phyloP scores from a whole-genome alignment of 1,140 invertebrate species.

The Bombus superbus region DNA sequence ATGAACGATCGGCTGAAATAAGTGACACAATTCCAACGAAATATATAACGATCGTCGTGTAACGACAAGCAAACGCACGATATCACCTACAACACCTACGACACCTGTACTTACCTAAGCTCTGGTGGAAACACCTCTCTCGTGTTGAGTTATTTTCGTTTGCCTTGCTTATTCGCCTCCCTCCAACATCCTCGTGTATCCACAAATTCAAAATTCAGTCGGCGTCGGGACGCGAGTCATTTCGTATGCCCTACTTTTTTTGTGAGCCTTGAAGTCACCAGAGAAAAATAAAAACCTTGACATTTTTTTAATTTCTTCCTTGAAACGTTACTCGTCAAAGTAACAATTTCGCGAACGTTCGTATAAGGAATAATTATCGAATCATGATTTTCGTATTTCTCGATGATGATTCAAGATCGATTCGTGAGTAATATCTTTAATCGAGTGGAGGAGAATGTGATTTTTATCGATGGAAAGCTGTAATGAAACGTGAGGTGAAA shows the following conservation, averaged over 20 bases:
- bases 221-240: slow-evolving; percentile 56
- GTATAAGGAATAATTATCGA: not conserved
- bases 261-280: not conserved
- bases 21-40: slow-evolving; percentile 28
- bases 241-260: slow-evolving; percentile 44
- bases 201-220: slow-evolving; percentile 68
- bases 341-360: no score
- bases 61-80: slow-evolving; percentile 37
- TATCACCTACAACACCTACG: slow-evolving; percentile 40
- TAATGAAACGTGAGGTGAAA: slow-evolving; percentile 11
- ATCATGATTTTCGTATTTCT: no score
- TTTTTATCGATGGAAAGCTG: not conserved
- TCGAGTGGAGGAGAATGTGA: not conserved
- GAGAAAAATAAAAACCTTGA: slow-evolving; percentile 23
- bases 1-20: slow-evolving; percentile 3
- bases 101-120: slow-evolving; percentile 10
- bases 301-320: slow-evolving; percentile 6
- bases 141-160: slow-evolving; percentile 71
- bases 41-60: slow-evolving; percentile 7
- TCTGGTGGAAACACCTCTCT: slow-evolving; percentile 51
- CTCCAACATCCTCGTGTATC: slow-evolving; percentile 27
- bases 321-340: not conserved
- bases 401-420: not conserved
- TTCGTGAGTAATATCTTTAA: not conserved
- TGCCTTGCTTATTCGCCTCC: slow-evolving; percentile 36